These are phyloP conservation scores for Thyatira batis DNA, from an alignment of 2,888 invertebrate species.

Conservation along the genomic window DNA sequence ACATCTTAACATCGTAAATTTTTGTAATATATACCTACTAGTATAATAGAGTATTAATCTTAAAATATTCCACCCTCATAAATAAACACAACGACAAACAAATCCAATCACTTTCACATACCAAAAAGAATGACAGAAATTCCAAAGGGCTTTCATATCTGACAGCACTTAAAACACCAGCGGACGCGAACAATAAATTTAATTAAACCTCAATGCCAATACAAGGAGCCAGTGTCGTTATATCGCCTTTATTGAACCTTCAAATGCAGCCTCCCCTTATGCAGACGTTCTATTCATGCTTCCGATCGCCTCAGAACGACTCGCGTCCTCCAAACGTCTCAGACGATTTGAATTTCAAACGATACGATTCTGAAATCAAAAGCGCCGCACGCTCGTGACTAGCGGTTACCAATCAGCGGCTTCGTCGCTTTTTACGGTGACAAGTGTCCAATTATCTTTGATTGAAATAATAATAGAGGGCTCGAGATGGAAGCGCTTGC, in stretches of 20 bases:
- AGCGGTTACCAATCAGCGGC: constrained; percentile 46
- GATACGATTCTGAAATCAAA: constrained; percentile 48
- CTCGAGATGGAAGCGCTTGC: constrained; percentile 46
- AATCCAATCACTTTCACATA: constrained; percentile 1
- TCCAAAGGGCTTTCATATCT: constrained; percentile 8
- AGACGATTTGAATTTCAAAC: constrained; percentile 58
- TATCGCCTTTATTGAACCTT: constrained; percentile 47
- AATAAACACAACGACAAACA: not conserved
- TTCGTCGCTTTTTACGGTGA: constrained; percentile 64
- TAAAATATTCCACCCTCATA: not conserved
- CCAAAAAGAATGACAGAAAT: not conserved
- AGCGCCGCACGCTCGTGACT: constrained; percentile 53
- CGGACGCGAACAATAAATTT: constrained; percentile 44
- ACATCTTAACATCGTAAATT: too few relatives aligned
- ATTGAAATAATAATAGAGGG: constrained; percentile 76
- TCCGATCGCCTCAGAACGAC: constrained; percentile 11
- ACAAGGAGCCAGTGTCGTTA: constrained; percentile 32
- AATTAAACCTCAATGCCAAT: constrained; percentile 44
- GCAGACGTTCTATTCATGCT: constrained; percentile 29
- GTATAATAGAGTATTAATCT: not conserved
- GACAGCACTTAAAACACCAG: constrained; percentile 13
- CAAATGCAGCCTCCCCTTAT: constrained; percentile 35
- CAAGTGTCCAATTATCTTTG: constrained; percentile 76
- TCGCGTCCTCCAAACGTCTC: constrained; percentile 32
- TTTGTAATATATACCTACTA: not conserved